A percentile compares a stretch with the other conserved stretches of the same genome.
Conservation (phyloP, 2,113 vertebrate genomes). For the Dicrurus megarhynchus region DNA sequence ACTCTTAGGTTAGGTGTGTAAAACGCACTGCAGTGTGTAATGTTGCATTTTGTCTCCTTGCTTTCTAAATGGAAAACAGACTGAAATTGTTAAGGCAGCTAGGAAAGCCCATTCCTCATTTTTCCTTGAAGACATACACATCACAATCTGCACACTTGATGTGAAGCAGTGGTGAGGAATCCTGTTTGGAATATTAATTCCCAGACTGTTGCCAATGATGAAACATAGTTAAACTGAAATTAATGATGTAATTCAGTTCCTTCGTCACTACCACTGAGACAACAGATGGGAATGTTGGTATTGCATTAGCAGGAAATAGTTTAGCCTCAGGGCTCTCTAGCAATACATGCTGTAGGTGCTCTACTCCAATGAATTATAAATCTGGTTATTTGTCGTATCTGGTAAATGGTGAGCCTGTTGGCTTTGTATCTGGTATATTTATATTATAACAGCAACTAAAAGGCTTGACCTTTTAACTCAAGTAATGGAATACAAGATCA, state of each 20-base stretch:
- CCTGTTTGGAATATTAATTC: neutral
- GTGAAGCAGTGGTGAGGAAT: neutral
- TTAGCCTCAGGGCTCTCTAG: neutral
- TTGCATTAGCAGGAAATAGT: slow-evolving; percentile 9
- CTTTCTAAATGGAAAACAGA: neutral
- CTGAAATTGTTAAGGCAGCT: neutral
- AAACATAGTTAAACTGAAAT: slow-evolving; percentile 54
- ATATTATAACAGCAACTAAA: neutral
- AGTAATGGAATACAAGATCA: neutral
- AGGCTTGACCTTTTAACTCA: neutral
- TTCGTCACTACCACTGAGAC: slow-evolving; percentile 72
- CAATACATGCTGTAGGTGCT: neutral
- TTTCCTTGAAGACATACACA: neutral
- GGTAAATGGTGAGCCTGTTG: neutral
- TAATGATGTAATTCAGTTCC: slow-evolving; percentile 58
- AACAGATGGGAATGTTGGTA: slow-evolving; percentile 26
- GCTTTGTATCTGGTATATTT: neutral
- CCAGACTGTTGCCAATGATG: slow-evolving; percentile 60
- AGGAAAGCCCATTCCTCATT: neutral
- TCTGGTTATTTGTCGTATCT: neutral
- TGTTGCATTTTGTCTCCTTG: neutral
- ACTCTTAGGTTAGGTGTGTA: rapidly evolving
- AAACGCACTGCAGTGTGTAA: neutral
- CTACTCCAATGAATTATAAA: neutral
- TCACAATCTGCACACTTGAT: neutral